Evolutionary conservation across 2,888 invertebrate species (phyloP), one percentile per base, ranked within the genome.

Genomic region (Arrhopalites spinosus): DNA sequence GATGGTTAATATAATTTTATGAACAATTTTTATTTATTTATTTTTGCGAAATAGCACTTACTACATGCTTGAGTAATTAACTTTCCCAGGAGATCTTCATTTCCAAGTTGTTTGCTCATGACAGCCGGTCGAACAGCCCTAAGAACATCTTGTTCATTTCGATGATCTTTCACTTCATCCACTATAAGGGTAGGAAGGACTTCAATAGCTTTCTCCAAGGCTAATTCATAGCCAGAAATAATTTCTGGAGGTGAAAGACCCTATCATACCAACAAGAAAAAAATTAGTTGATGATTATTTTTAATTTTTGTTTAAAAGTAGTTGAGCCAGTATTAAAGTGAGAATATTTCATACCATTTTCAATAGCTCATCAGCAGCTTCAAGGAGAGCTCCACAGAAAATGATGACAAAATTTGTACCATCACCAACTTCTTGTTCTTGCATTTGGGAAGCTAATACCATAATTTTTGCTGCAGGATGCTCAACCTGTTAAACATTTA

Each of bases 361-460:
- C 50, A 99, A 87, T 13, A 99, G 88, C 83, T 96, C 95, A 84
- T 97, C 96, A 0, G 98, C 96, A 77, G 91, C 90, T 86, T 97
- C 95, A 8, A 99, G 87, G 23, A 99, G 88, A 66, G 96, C 93
- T 36, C 98, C 98, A 81, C 95, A 94, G 73, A 99, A 89, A 13
- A 98, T 93, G 66, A 99, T 92, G 8, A 98, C 97, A 87, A 97
- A 97, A 86, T 99, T 99, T 13, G 99, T 99, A 75, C 98, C 98
- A 88, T 99, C 99, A 5, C 99, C 99, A 77, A 97, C 93, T 89
- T 98, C 98, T 78, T 95, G 91, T 86, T 99, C 98, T 87, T 99
- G 98, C 94, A 98, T 98, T 86, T 98, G 93, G 80, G 97, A 95
- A 20, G 95, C 98, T 84, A 98, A 88, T 1, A 98, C 95, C 88